A percentile compares a stretch with the other conserved stretches of the same genome.
phyloP scores from a whole-genome alignment of 2,888 invertebrate genomes.

The Andrena bucephala region DNA sequence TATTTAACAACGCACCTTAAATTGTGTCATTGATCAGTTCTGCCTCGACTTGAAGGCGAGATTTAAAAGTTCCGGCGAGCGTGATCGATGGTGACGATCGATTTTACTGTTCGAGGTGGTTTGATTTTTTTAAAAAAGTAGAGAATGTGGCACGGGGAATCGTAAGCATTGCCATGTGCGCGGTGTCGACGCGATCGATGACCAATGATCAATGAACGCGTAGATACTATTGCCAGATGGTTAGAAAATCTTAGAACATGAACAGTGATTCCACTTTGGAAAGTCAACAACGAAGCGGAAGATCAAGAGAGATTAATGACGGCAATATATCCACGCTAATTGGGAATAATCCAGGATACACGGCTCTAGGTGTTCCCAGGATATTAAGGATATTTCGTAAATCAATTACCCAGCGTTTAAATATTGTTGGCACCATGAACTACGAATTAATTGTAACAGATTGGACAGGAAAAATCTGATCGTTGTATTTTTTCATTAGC shows the following conservation, averaged over 20 bases:
- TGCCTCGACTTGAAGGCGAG: too few relatives aligned
- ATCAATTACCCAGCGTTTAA: background rate
- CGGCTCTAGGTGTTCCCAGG: background rate
- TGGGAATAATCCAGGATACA: background rate
- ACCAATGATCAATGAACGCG: background rate
- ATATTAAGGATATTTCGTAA: background rate
- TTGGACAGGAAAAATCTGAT: too few relatives aligned
- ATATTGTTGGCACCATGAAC: too few relatives aligned
- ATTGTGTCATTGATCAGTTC: too few relatives aligned
- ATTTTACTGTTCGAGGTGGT: too few relatives aligned
- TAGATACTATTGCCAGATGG: background rate
- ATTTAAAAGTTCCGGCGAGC: too few relatives aligned
- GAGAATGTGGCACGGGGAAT: too few relatives aligned
- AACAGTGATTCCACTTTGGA: background rate
- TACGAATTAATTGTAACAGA: background rate
- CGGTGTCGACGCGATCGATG: background rate
- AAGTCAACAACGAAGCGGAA: background rate
- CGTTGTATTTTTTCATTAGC: too few relatives aligned
- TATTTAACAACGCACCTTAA: too few relatives aligned
- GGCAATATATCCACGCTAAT: background rate
- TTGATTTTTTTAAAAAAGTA: too few relatives aligned
- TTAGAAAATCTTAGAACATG: background rate
- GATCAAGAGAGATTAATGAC: background rate
- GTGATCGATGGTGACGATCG: too few relatives aligned
- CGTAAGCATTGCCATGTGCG: background rate